Percentiles rank a stretch among this genome's conserved stretches.
phyloP scores from a whole-genome alignment of 2,888 invertebrate species.

The Patella pellucida region DNA sequence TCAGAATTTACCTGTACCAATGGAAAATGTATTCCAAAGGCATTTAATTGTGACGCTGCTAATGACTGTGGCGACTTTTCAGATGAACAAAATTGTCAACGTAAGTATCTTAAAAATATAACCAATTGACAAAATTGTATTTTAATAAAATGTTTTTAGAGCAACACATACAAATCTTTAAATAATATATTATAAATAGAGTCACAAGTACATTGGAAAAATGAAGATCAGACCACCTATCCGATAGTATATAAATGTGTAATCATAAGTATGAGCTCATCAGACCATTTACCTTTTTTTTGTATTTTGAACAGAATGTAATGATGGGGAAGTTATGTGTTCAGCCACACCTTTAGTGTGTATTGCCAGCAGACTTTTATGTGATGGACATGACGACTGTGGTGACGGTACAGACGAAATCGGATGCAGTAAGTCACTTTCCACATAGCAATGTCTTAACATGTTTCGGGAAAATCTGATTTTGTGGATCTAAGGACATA shows the following conservation, averaged over 20 bases:
- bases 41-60: background rate
- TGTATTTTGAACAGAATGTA: background rate
- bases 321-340: background rate
- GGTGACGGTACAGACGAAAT: conserved; percentile 50
- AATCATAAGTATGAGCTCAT: no score
- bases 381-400: conserved; percentile 56
- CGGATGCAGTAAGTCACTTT: conserved; percentile 44
- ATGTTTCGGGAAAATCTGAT: no score
- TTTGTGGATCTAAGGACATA: no score
- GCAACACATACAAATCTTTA: no score
- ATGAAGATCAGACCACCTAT: no score
- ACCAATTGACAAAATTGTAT: no score
- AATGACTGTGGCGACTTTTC: background rate
- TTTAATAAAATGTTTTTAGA: no score
- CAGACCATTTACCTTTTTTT: no score
- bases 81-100: conserved; percentile 1
- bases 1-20: background rate
- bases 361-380: conserved; percentile 37
- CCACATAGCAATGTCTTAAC: no score
- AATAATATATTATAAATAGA: no score
- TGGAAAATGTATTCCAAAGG: background rate
- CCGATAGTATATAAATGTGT: no score
- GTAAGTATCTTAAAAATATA: background rate
- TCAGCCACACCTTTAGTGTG: conserved; percentile 25
- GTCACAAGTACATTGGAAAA: no score